Percentiles rank a stretch among this genome's conserved stretches.
These are phyloP conservation scores for Paelopatides confundens DNA, from an alignment of 53 echinoderm and acorn worm species.

Conservation along the genomic window DNA sequence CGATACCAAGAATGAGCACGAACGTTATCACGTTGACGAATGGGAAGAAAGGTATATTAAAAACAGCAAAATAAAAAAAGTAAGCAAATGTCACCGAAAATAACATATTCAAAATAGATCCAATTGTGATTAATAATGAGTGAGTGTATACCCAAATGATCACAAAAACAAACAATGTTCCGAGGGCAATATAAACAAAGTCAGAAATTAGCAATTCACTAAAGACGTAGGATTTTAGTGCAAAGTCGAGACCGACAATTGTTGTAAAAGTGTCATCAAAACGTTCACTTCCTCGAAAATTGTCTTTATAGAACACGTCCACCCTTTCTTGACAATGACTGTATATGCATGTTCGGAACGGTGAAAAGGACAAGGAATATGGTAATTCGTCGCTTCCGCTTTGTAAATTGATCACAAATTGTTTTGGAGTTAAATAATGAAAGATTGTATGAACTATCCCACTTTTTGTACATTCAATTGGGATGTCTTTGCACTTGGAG, in stretches of 20 bases:
- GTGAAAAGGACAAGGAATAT: slow-evolving; percentile 49
- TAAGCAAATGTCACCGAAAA: slow-evolving; percentile 83
- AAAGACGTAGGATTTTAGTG: slow-evolving; percentile 70
- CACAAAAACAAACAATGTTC: slow-evolving; percentile 55
- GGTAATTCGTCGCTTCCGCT: slow-evolving; percentile 13
- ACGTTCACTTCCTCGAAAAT: slow-evolving; percentile 48
- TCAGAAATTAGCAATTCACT: slow-evolving; percentile 62
- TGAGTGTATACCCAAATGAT: slow-evolving; percentile 85
- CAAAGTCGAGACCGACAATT: slow-evolving; percentile 70
- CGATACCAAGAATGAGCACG: slow-evolving; percentile 84
- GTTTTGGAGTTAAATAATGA: slow-evolving; percentile 65
- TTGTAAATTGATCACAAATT: slow-evolving; percentile 23
- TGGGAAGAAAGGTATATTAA: slow-evolving; percentile 81
- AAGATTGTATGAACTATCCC: slow-evolving; percentile 70
- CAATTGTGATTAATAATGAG: slow-evolving; percentile 75
- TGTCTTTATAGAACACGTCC: slow-evolving; percentile 48
- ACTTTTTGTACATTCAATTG: slow-evolving; percentile 51
- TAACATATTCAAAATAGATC: slow-evolving; percentile 81
- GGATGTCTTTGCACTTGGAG: slow-evolving; percentile 57
- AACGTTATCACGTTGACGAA: slow-evolving; percentile 81
- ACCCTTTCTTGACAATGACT: neutral
- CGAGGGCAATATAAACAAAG: slow-evolving; percentile 62
- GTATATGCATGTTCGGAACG: neutral
- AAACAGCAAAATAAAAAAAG: slow-evolving; percentile 75
- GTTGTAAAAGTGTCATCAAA: slow-evolving; percentile 58